Evolutionary conservation across 2,888 invertebrate species (phyloP).

Genomic region (Leptinotarsa rubiginosa): DNA sequence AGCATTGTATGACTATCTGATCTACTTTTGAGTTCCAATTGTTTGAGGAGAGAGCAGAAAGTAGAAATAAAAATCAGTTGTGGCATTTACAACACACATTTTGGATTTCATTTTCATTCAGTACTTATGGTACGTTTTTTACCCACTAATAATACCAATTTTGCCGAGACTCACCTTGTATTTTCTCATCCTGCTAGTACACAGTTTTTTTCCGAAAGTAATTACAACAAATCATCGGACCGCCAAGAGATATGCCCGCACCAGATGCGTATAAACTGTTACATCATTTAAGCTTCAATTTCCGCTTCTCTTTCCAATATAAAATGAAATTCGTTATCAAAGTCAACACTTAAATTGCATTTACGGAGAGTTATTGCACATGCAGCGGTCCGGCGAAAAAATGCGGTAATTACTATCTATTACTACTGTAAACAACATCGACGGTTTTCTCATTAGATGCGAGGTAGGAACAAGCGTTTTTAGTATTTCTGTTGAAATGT

Average conservation of each 20-base stretch:
- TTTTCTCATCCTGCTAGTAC: background rate
- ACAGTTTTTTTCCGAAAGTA: slow-evolving; percentile 23
- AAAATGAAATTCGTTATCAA: slow-evolving; percentile 35
- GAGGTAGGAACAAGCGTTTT: slow-evolving; percentile 1
- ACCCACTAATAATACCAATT: background rate
- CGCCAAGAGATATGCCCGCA: slow-evolving; percentile 27
- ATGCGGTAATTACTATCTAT: slow-evolving; percentile 20
- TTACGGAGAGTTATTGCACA: slow-evolving; percentile 23
- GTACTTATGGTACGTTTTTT: background rate
- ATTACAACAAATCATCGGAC: slow-evolving; percentile 35
- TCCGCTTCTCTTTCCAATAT: slow-evolving; percentile 34
- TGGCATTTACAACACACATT: no score
- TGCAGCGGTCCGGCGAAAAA: background rate
- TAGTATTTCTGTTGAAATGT: background rate
- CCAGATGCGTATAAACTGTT: slow-evolving; percentile 36
- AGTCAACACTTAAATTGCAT: slow-evolving; percentile 36
- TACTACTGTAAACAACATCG: background rate
- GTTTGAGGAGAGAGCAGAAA: no score
- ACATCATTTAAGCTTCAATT: slow-evolving; percentile 38
- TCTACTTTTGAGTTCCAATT: no score
- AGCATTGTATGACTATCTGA: no score
- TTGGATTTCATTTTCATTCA: no score
- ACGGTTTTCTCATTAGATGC: background rate
- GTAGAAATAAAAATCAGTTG: no score
- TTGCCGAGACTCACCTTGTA: background rate